These are phyloP conservation scores for Cenopis cana DNA, from an alignment of 2,888 invertebrate species.

Conservation along the genomic window DNA sequence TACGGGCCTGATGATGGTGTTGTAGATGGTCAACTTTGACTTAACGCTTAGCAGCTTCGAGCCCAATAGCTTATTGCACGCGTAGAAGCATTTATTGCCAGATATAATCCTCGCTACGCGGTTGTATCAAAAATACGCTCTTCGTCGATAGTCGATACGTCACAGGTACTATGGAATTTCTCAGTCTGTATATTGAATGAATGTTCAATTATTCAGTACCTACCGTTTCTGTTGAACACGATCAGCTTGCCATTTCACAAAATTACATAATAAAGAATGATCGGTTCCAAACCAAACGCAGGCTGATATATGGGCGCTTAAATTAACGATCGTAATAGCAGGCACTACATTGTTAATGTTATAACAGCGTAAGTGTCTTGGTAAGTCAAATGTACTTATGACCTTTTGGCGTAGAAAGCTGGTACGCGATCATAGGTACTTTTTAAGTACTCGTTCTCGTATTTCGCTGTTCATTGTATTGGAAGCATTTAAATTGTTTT, in stretches of 20 bases:
- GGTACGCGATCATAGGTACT: conserved; percentile 10
- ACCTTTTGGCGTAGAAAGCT: neutral
- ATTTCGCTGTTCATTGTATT: conserved; percentile 32
- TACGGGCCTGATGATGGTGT: too few relatives aligned
- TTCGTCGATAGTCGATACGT: too few relatives aligned
- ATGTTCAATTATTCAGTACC: neutral
- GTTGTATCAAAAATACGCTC: too few relatives aligned
- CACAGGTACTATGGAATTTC: neutral
- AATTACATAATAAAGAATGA: conserved; percentile 24
- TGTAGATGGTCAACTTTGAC: too few relatives aligned
- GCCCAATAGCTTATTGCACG: too few relatives aligned
- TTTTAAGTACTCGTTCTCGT: conserved; percentile 35
- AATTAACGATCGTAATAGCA: conserved; percentile 11
- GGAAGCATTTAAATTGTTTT: too few relatives aligned
- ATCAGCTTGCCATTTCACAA: neutral
- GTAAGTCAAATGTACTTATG: neutral
- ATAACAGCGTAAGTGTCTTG: neutral
- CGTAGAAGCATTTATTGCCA: too few relatives aligned
- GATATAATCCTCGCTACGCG: too few relatives aligned
- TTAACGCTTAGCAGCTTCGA: too few relatives aligned
- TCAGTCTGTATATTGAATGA: neutral
- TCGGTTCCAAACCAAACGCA: conserved; percentile 22
- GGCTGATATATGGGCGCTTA: conserved; percentile 33
- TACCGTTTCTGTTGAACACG: neutral
- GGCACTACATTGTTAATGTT: neutral